These are phyloP conservation scores for Gadopsis marmoratus DNA, from an alignment of 2,797 vertebrate species.

Conservation along the genomic window DNA sequence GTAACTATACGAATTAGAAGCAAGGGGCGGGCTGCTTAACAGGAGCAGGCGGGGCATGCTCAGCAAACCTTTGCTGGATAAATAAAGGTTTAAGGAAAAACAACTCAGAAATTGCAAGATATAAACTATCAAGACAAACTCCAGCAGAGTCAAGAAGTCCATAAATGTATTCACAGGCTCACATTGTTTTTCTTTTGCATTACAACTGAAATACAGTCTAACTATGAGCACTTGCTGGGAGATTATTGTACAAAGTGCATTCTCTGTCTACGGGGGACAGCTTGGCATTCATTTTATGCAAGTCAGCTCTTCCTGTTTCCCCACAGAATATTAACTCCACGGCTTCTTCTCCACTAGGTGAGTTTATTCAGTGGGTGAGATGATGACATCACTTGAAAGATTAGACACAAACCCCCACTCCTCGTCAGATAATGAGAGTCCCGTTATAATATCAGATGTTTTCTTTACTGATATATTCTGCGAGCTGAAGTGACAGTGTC, in stretches of 20 bases:
- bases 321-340: conserved; percentile 31
- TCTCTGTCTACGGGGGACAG: conserved; percentile 56
- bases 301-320: conserved; percentile 62
- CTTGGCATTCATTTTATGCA: conserved; percentile 59
- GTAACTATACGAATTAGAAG: conserved; percentile 19
- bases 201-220: conserved; percentile 36
- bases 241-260: conserved; percentile 33
- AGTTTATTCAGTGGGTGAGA: conserved; percentile 33
- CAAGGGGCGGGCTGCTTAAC: conserved; percentile 1
- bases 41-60: not conserved
- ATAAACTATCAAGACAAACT: conserved; percentile 29
- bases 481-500: conserved; percentile 30
- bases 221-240: conserved; percentile 26
- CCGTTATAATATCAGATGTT: conserved; percentile 38
- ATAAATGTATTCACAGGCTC: conserved; percentile 38
- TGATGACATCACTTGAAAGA: conserved; percentile 57
- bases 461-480: conserved; percentile 10
- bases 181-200: conserved; percentile 25
- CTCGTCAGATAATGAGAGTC: conserved; percentile 26
- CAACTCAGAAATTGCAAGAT: conserved; percentile 22
- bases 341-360: conserved; percentile 3
- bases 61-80: conserved; percentile 26
- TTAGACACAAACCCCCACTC: conserved; percentile 17
- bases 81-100: conserved; percentile 28
- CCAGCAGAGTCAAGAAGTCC: conserved; percentile 31